Evolutionary conservation across 2,113 vertebrate species (phyloP).

Genomic region (Xenopus tropicalis): UCB_Xtro_10.0 CM004445.2:100545001-100545500

Average conservation of each 20-base stretch:
- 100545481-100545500: not conserved
- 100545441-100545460: not conserved
- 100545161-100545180: too few relatives aligned
- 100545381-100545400: not conserved
- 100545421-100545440: not conserved
- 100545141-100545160: too few relatives aligned
- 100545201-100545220: not conserved
- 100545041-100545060: too few relatives aligned
- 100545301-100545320: constrained; percentile 1
- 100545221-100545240: constrained; percentile 6
- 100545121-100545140: too few relatives aligned
- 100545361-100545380: not conserved
- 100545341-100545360: not conserved
- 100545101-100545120: too few relatives aligned
- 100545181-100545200: too few relatives aligned
- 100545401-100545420: too few relatives aligned
- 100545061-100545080: too few relatives aligned
- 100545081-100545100: too few relatives aligned
- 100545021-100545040: too few relatives aligned
- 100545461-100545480: not conserved
- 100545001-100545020: too few relatives aligned
- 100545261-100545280: constrained; percentile 15
- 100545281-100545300: constrained; percentile 25
- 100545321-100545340: not conserved
- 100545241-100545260: constrained; percentile 23